Conservation (phyloP, 2,888 invertebrate species). For the Brachycybe producta region DNA sequence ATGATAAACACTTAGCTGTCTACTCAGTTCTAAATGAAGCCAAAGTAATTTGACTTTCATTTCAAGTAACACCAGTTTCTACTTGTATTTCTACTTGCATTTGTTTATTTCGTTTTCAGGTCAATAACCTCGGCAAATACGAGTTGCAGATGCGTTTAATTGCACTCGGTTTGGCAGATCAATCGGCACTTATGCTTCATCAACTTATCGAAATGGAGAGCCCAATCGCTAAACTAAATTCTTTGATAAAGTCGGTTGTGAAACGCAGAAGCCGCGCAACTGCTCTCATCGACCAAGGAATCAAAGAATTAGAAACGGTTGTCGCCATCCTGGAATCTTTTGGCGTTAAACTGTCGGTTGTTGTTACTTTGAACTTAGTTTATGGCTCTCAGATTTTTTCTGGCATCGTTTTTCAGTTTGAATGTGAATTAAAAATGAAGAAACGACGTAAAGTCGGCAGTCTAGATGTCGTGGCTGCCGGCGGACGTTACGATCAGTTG, state of each 20-base stretch:
- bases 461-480: constrained; percentile 64
- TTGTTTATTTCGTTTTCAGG: constrained; percentile 33
- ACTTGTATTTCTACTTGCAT: constrained; percentile 21
- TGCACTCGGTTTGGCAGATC: constrained; percentile 53
- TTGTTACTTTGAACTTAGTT: constrained; percentile 46
- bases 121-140: constrained; percentile 50
- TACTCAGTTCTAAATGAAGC: constrained; percentile 28
- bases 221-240: constrained; percentile 44
- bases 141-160: constrained; percentile 57
- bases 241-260: background rate
- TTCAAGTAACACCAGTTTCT: background rate
- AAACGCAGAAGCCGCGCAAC: constrained; percentile 38
- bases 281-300: constrained; percentile 52
- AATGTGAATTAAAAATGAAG: constrained; percentile 45
- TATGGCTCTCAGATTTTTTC: constrained; percentile 48
- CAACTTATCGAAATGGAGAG: constrained; percentile 55
- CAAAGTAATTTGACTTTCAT: constrained; percentile 24
- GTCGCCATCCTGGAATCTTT: constrained; percentile 54
- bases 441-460: constrained; percentile 41
- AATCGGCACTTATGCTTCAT: constrained; percentile 48
- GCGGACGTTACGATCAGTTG: constrained; percentile 78
- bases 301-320: constrained; percentile 61
- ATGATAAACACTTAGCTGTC: constrained; percentile 35
- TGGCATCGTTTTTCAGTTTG: constrained; percentile 54
- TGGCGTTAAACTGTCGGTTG: constrained; percentile 51